Conservation (phyloP, 2,113 vertebrate species). For the Leptobrachium ailaonicum region DNA sequence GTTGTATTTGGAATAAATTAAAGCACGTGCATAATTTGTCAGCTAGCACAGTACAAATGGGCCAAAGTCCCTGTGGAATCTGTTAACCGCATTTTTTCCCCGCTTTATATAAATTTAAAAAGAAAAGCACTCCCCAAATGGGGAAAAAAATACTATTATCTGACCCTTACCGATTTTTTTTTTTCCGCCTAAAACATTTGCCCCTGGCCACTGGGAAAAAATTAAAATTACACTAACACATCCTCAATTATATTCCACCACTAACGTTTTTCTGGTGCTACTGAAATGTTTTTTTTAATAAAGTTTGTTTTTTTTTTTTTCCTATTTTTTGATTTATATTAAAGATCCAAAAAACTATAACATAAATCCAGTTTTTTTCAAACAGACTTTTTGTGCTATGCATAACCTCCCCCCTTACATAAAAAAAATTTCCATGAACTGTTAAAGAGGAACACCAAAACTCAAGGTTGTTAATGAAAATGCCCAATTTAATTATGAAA, state of each 20-base stretch:
- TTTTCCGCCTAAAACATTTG: not conserved
- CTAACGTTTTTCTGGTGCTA: not conserved
- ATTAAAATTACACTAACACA: not conserved
- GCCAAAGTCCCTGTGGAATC: not conserved
- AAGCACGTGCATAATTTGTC: not conserved
- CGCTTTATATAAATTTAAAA: conserved; percentile 7
- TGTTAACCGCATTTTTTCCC: not conserved
- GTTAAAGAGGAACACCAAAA: conserved; percentile 49
- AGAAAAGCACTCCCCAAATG: not conserved
- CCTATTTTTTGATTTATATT: too few species aligned
- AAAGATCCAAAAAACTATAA: not conserved
- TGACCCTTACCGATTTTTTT: not conserved
- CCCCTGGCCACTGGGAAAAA: too few species aligned
- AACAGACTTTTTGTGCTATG: not conserved
- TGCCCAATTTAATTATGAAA: conserved; percentile 33
- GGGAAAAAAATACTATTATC: too few species aligned
- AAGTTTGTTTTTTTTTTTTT: not conserved
- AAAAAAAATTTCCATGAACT: conserved; percentile 28
- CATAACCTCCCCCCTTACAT: not conserved
- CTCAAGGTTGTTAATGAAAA: conserved; percentile 48
- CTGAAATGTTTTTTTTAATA: not conserved
- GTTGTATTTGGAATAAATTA: conserved; percentile 25
- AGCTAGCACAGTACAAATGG: not conserved
- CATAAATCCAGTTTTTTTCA: not conserved
- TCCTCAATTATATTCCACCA: not conserved